Evolutionary conservation across 2,888 invertebrate genomes (phyloP), one percentile per base, ranked within the genome.

Genomic region (Nesidiocoris tenuis): DNA sequence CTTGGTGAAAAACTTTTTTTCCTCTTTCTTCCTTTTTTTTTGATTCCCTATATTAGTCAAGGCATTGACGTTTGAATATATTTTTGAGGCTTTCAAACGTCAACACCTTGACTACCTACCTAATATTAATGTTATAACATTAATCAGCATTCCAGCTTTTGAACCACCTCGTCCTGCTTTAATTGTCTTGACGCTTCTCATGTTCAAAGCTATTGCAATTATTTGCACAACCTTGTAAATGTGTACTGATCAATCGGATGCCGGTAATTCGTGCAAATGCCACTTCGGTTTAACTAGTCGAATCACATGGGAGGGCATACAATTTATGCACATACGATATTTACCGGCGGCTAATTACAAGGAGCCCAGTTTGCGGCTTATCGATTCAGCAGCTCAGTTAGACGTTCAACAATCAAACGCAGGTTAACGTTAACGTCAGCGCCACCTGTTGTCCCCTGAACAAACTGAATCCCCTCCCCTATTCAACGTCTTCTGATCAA

Each of bases 381-480:
- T 72, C 23, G 72, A 72, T 72, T 72, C n/a, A 21, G 19, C 56
- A 12, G 25, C 25, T n/a, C n/a, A 39, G 39, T 3, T 17, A 54
- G 55, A 72, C 61, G 72, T 72, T 72, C 61, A 72, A 72, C 72
- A 61, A 63, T 72, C 72, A 72, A 72, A 72, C 63, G 54, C 72
- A 72, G 72, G 61, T 61, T 61, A 39, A 39, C 61, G 61, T 25
- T 54, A 64, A 57, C 74, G 59, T 75, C 74, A 66, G 18, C 24
- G n/a, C 66, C 74, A 75, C 74, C 74, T 75, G 74, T 75, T 75
- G 74, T 75, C 65, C 17, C n/a, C 59, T 75, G 54, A 75, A 75
- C 74, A 75, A 75, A 75, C 74, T 70, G 21, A 39, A 39, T 39
- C 70, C 59, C 24, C 12, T 61, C 57, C 17, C 19, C 71, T n/a